phyloP scores from a whole-genome alignment of 53 echinoderm and acorn worm species.

The Hippasteria phrygiana region DNA sequence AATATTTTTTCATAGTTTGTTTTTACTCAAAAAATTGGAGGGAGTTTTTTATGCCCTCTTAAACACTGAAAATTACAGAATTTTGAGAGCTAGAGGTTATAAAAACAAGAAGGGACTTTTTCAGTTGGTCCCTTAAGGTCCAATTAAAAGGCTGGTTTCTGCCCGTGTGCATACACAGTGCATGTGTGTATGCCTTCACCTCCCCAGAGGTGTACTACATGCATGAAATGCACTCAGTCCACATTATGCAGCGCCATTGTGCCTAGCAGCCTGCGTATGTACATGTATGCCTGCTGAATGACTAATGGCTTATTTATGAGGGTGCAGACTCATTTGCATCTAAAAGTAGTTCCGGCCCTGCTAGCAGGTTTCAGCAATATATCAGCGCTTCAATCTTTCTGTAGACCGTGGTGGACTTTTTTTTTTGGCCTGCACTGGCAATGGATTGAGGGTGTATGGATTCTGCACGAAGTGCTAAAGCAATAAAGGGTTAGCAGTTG shows the following conservation, averaged over 20 bases:
- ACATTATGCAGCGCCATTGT: slow-evolving; percentile 80
- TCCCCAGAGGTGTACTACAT: slow-evolving; percentile 67
- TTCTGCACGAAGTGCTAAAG: slow-evolving; percentile 34
- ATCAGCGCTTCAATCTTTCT: slow-evolving; percentile 31
- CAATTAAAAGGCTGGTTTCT: slow-evolving; percentile 75
- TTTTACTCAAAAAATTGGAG: slow-evolving; percentile 25
- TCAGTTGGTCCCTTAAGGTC: slow-evolving; percentile 70
- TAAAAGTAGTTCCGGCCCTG: slow-evolving; percentile 99
- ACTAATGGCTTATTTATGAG: slow-evolving; percentile 99
- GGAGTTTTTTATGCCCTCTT: slow-evolving; percentile 31
- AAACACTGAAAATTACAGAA: slow-evolving; percentile 24
- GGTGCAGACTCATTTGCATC: slow-evolving; percentile 95
- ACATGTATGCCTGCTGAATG: slow-evolving; percentile 81
- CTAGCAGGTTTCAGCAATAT: slow-evolving; percentile 44
- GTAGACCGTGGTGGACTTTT: slow-evolving; percentile 41
- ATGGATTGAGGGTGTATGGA: slow-evolving; percentile 53
- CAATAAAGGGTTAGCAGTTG: slow-evolving; percentile 1
- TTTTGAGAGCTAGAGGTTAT: slow-evolving; percentile 33
- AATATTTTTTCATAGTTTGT: slow-evolving; percentile 21
- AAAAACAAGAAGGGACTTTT: slow-evolving; percentile 44
- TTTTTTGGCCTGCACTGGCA: slow-evolving; percentile 2
- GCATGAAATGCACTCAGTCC: slow-evolving; percentile 70
- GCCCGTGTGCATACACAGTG: slow-evolving; percentile 68
- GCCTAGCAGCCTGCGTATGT: slow-evolving; percentile 65
- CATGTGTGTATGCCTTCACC: slow-evolving; percentile 33